A percentile compares a stretch with the other conserved stretches of the same genome.
phyloP scores from a whole-genome alignment of 1,140 invertebrate species.

The Coptotermes formosanus region DNA sequence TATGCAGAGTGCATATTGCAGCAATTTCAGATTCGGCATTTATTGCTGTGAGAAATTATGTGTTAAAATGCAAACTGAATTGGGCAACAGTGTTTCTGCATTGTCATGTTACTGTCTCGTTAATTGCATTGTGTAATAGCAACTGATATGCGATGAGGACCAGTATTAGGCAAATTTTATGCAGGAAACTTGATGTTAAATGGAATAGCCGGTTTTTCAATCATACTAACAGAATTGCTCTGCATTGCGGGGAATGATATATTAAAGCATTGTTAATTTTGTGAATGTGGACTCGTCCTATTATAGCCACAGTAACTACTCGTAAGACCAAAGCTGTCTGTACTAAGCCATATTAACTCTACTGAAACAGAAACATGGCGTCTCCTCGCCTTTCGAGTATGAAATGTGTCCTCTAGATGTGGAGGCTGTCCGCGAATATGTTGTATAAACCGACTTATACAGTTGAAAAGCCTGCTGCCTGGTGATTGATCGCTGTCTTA shows the following conservation, averaged over 20 bases:
- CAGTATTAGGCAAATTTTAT: neutral
- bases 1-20: neutral
- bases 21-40: neutral
- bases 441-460: too few relatives aligned
- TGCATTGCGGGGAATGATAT: neutral
- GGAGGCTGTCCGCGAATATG: too few relatives aligned
- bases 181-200: neutral
- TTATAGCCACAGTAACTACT: neutral
- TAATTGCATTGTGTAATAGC: neutral
- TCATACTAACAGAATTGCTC: neutral
- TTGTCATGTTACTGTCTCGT: neutral
- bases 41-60: neutral
- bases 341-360: too few relatives aligned
- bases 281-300: neutral
- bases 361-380: too few relatives aligned
- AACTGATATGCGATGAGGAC: neutral
- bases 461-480: too few relatives aligned
- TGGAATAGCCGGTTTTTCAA: neutral
- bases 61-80: neutral
- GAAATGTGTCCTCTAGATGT: too few relatives aligned
- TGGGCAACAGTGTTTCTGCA: slow-evolving; percentile 1
- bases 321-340: too few relatives aligned
- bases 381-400: too few relatives aligned
- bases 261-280: neutral
- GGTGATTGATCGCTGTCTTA: too few relatives aligned